Percentiles rank a stretch among this genome's conserved stretches.
Conservation (phyloP, 2,113 vertebrate genomes). For the Delphinapterus leucas region DNA sequence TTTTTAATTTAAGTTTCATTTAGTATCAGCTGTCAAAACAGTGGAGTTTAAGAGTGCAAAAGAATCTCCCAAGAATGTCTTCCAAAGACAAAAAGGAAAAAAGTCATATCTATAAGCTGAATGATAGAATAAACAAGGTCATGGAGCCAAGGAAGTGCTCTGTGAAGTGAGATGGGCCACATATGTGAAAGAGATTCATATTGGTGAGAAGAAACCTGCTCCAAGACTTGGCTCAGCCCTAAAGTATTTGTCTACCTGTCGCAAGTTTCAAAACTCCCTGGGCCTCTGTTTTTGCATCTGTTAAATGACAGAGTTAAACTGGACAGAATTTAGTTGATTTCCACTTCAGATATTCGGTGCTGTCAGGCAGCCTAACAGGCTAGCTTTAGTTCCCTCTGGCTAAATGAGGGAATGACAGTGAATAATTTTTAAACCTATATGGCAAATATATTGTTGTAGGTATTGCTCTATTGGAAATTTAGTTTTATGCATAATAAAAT, state of each 20-base stretch:
- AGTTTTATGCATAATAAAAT: neutral
- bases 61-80: neutral
- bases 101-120: neutral
- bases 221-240: neutral
- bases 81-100: neutral
- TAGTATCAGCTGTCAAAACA: neutral
- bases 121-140: neutral
- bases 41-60: neutral
- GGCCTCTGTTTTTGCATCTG: neutral
- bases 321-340: neutral
- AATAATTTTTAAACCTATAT: neutral
- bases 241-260: neutral
- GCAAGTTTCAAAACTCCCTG: neutral
- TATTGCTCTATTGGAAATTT: neutral
- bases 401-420: neutral
- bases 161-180: neutral
- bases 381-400: neutral
- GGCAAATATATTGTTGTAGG: neutral
- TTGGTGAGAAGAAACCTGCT: neutral
- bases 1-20: neutral
- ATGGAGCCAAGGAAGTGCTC: neutral
- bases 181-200: neutral
- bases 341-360: neutral
- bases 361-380: neutral
- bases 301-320: neutral